Percentiles rank a stretch among this genome's conserved stretches.
These are phyloP conservation scores for Manacus vitellinus DNA, from an alignment of 2,113 vertebrate species.

Conservation along the genomic window DNA sequence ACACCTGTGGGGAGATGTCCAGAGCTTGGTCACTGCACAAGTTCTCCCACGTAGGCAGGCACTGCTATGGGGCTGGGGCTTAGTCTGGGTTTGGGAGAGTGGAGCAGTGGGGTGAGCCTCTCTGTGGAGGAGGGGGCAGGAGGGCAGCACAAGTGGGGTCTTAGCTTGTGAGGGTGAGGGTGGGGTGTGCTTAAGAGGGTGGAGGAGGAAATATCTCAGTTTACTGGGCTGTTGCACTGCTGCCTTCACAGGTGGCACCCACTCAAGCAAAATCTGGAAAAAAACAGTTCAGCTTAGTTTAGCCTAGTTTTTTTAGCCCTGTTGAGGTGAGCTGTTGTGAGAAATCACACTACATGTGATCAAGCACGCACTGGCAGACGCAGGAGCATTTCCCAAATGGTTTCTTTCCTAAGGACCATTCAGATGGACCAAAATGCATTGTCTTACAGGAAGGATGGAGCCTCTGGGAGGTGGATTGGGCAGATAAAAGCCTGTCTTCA, in stretches of 20 bases:
- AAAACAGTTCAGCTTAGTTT: neutral
- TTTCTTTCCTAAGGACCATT: neutral
- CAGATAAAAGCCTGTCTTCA: neutral
- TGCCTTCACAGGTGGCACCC: neutral
- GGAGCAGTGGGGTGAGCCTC: neutral
- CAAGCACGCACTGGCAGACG: neutral
- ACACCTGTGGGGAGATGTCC: neutral
- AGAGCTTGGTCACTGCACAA: rapidly evolving
- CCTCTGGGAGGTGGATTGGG: neutral
- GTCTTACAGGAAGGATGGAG: neutral
- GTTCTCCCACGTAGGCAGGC: neutral
- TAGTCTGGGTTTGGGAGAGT: neutral
- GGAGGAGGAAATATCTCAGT: neutral
- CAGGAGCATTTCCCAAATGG: neutral
- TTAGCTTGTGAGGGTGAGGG: neutral
- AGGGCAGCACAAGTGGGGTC: neutral
- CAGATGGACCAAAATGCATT: neutral
- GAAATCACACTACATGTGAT: neutral
- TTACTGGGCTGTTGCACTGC: neutral
- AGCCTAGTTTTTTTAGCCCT: neutral
- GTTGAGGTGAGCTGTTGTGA: neutral
- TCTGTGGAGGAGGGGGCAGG: neutral
- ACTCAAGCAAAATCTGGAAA: neutral
- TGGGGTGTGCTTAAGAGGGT: neutral
- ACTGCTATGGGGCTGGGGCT: neutral